A percentile compares a stretch with the other conserved stretches of the same genome.
Conservation (phyloP, 1,140 invertebrate genomes). For the Cydia splendana region DNA sequence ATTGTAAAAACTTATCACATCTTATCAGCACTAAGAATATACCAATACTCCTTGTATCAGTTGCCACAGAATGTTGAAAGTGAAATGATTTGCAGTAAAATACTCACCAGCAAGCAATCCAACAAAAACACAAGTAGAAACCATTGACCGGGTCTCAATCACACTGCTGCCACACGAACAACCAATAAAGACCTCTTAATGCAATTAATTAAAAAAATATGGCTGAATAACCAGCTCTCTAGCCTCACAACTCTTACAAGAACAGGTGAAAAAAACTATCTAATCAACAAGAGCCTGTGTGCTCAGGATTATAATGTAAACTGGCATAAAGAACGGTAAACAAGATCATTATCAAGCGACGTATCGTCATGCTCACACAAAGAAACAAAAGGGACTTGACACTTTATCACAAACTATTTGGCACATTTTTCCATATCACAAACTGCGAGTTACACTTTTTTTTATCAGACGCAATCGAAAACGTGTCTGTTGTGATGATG, state of each 20-base stretch:
- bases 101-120: conserved; percentile 58
- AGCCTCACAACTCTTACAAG: background rate
- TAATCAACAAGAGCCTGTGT: conserved; percentile 37
- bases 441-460: conserved; percentile 53
- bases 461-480: conserved; percentile 54
- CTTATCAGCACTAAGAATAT: conserved; percentile 5
- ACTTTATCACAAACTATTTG: conserved; percentile 62
- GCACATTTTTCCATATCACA: conserved; percentile 51
- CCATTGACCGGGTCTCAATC: conserved; percentile 53
- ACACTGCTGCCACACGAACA: conserved; percentile 16
- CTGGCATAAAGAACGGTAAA: conserved; percentile 62
- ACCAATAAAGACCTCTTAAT: conserved; percentile 18
- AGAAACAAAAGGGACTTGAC: conserved; percentile 64
- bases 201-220: conserved; percentile 24
- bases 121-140: conserved; percentile 69
- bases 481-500: conserved; percentile 66
- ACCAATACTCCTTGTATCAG: background rate
- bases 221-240: background rate
- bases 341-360: conserved; percentile 57
- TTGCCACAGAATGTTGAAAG: background rate
- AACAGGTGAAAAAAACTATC: conserved; percentile 39
- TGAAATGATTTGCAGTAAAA: background rate
- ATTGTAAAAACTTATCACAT: background rate
- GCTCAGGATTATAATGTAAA: conserved; percentile 46
- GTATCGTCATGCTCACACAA: conserved; percentile 72